Base-by-base conservation (phyloP, 2,113 vertebrate species). In the Saguinus midas region DNA sequence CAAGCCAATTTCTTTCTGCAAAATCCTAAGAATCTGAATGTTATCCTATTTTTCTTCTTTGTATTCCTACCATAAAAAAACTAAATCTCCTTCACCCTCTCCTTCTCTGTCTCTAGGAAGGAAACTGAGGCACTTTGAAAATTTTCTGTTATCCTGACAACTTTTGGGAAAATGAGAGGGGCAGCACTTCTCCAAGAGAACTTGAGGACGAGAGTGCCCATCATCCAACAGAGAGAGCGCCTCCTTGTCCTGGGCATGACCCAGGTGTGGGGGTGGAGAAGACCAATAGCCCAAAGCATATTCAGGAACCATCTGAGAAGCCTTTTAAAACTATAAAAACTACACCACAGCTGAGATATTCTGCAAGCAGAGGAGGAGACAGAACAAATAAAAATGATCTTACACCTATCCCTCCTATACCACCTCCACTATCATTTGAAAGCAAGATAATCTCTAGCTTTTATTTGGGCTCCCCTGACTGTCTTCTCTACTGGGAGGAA, bases 401-500 rank as follows among this genome's bases (percentile, higher is more conserved):
- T 25, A 83, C 1, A 23, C 12, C 18, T 18, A 57, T 18, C 32
- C 61, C 32, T 94, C 55, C 66, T 87, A 73, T 6, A 43, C 81
- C 86, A 27, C 64, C 73, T 83, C 50, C 72, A 72, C 35, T 73
- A 50, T 50, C 43, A 73, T 88, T 73, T 55, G 16, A 95, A 50
- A 80, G 48, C 13, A 40, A 92, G 45, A n/a, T 21, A 18, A n/a
- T 27, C 75, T 80, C 58, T 57, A 14, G 25, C 43, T 86, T 89
- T 85, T 72, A 66, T 37, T 75, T 64, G 25, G 29, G 87, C 81
- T 81, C 43, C 43, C 29, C 48, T 76, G 58, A 50, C 50, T 45
- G 20, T 45, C 66, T 27, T 32, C 37, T 57, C 25, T 57, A 64
- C 52, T 61, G 14, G 37, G 32, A 87, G 84, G 25, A 90, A 40